Percentiles rank a stretch among this genome's conserved stretches.
phyloP scores from a whole-genome alignment of 2,888 invertebrate species.

The Steromphala cineraria region DNA sequence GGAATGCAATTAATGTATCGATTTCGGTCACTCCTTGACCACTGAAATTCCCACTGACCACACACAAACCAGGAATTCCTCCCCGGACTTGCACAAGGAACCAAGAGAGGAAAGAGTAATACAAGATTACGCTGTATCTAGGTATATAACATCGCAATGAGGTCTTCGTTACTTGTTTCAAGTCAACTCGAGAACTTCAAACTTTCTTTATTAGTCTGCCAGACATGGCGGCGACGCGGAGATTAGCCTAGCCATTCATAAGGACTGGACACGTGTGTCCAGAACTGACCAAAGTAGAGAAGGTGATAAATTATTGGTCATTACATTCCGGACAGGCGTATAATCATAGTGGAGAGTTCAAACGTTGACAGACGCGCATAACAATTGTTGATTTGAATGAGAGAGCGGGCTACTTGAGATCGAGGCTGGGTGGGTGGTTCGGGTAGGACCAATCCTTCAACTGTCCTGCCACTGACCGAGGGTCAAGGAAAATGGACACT shows the following conservation, averaged over 20 bases:
- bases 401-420: background rate
- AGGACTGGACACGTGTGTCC: background rate
- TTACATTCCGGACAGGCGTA: background rate
- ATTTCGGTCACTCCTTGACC: background rate
- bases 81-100: background rate
- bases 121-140: background rate
- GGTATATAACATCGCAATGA: background rate
- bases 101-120: background rate
- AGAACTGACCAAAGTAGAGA: background rate
- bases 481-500: background rate
- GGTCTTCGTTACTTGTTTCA: background rate
- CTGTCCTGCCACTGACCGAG: background rate
- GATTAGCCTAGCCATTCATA: background rate
- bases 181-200: background rate
- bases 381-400: background rate
- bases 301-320: constrained; percentile 10
- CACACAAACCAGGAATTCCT: background rate
- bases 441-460: background rate
- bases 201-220: background rate
- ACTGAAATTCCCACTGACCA: background rate
- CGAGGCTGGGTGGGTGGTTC: background rate
- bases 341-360: background rate
- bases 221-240: background rate
- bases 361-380: background rate
- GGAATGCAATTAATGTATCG: background rate